Conservation (phyloP, 2,113 vertebrate genomes). For the Trematomus loennbergii region DNA sequence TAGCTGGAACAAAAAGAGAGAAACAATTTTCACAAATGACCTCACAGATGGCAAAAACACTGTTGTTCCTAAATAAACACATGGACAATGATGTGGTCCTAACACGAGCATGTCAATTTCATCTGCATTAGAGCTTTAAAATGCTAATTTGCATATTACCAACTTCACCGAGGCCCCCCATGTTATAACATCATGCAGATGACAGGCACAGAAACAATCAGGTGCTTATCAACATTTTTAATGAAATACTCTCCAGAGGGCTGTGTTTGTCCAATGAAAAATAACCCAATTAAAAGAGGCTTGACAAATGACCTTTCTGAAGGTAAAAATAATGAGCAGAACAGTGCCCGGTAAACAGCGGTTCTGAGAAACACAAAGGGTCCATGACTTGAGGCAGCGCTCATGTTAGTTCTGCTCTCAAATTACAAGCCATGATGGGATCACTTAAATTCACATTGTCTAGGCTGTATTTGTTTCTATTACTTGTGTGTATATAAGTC, state of each 20-base stretch:
- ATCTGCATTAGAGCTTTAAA: slow-evolving; percentile 25
- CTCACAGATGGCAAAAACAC: slow-evolving; percentile 36
- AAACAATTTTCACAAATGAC: slow-evolving; percentile 50
- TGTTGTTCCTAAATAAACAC: slow-evolving; percentile 2
- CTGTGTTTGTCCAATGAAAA: slow-evolving; percentile 69
- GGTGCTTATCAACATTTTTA: slow-evolving; percentile 73
- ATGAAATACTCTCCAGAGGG: slow-evolving; percentile 63
- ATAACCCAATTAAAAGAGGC: slow-evolving; percentile 76
- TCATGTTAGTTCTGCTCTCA: slow-evolving; percentile 22
- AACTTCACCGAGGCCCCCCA: slow-evolving; percentile 9
- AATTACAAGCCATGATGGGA: slow-evolving; percentile 40
- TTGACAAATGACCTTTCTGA: slow-evolving; percentile 74
- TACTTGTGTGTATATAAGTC: too few species aligned
- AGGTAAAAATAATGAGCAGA: slow-evolving; percentile 75
- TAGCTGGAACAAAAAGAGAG: slow-evolving; percentile 32
- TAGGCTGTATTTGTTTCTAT: background rate
- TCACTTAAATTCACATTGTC: background rate
- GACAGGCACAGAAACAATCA: slow-evolving; percentile 54
- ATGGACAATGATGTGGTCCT: background rate
- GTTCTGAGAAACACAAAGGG: slow-evolving; percentile 54
- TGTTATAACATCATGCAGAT: slow-evolving; percentile 36
- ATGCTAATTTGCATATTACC: slow-evolving; percentile 33
- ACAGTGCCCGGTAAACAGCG: slow-evolving; percentile 62
- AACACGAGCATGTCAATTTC: background rate
- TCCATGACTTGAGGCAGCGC: slow-evolving; percentile 42